Conservation (phyloP, 2,797 vertebrate species). For the Leptodactylus fallax region DNA sequence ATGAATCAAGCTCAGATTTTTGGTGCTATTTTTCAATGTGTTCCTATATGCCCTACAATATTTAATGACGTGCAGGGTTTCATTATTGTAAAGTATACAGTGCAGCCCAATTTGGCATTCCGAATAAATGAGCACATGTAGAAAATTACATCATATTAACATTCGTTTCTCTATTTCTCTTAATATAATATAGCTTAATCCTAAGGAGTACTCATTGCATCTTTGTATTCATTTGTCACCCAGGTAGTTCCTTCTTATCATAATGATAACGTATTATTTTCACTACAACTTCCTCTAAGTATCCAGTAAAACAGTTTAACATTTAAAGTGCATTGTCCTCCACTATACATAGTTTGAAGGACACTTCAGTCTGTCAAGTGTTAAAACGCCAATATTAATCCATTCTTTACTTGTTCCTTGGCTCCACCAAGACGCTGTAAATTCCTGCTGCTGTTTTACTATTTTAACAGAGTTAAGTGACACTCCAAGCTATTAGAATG, state of each 20-base stretch:
- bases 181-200: too few relatives aligned
- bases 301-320: background rate
- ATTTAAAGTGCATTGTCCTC: constrained; percentile 18
- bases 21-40: too few relatives aligned
- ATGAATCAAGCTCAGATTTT: too few relatives aligned
- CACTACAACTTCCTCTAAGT: background rate
- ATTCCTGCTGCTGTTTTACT: constrained; percentile 48
- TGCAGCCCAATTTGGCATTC: too few relatives aligned
- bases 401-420: constrained; percentile 37
- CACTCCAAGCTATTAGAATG: constrained; percentile 61
- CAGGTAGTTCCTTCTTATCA: background rate
- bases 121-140: too few relatives aligned
- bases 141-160: too few relatives aligned
- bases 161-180: too few relatives aligned
- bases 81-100: too few relatives aligned
- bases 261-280: background rate
- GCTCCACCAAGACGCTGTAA: constrained; percentile 53
- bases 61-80: too few relatives aligned
- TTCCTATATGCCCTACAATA: too few relatives aligned
- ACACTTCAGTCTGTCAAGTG: constrained; percentile 55
- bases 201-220: background rate
- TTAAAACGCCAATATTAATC: constrained; percentile 53
- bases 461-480: constrained; percentile 60
- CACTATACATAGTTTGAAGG: constrained; percentile 16
- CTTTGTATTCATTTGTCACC: background rate